A percentile compares a stretch with the other conserved stretches of the same genome.
These are phyloP conservation scores for Propithecus deckenii DNA, from an alignment of 2,797 vertebrate species.

Conservation along the genomic window DNA sequence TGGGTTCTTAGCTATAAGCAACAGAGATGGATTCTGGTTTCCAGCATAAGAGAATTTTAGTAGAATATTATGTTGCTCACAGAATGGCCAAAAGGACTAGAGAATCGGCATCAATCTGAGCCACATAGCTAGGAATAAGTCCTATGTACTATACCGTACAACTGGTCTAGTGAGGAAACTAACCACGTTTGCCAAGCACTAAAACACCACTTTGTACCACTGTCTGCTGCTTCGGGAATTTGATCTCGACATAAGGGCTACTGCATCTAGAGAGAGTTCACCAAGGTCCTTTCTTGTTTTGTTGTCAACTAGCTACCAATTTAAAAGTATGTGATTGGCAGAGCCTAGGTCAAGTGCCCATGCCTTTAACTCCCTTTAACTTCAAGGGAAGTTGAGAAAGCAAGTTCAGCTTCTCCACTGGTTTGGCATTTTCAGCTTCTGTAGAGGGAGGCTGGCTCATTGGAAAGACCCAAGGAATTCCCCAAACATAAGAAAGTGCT, in stretches of 20 bases:
- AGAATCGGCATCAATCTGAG: not conserved
- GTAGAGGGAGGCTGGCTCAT: not conserved
- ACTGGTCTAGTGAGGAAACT: not conserved
- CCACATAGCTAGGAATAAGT: not conserved
- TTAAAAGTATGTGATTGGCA: not conserved
- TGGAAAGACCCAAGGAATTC: not conserved
- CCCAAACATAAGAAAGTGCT: not conserved
- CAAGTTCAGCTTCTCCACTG: not conserved
- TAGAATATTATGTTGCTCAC: not conserved
- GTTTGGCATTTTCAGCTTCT: not conserved
- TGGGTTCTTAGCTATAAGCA: not conserved
- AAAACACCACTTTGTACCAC: not conserved
- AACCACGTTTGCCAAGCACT: not conserved
- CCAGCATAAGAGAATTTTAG: not conserved
- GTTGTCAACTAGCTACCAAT: not conserved
- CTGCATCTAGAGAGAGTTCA: not conserved
- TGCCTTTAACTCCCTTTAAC: not conserved
- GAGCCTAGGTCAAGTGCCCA: not conserved
- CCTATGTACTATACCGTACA: not conserved
- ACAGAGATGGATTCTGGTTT: not conserved
- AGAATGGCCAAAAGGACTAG: not conserved
- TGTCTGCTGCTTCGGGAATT: not conserved
- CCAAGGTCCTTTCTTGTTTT: not conserved
- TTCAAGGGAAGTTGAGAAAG: not conserved
- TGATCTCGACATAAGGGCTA: not conserved